Percentiles rank a stretch among this genome's conserved stretches.
Evolutionary conservation across 1,140 invertebrate species (phyloP).

Genomic region (Eupristina koningsbergeri): DNA sequence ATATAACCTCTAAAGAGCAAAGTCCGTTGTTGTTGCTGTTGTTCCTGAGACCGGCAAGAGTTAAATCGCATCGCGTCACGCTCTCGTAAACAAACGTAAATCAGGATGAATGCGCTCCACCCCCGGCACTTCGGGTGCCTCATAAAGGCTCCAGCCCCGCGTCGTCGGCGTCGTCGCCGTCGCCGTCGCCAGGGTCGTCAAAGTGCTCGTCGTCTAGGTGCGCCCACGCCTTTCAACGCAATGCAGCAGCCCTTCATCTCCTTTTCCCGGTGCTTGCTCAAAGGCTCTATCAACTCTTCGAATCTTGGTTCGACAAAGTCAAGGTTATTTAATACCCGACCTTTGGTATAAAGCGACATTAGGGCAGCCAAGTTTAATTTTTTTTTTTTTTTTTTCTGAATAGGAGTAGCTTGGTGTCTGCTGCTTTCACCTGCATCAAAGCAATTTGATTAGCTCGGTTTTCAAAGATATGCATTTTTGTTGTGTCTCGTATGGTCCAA

Average conservation of each 20-base stretch:
- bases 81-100: constrained; percentile 35
- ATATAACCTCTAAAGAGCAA: constrained; percentile 17
- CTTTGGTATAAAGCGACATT: neutral
- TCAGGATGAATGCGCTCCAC: constrained; percentile 27
- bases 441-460: no score
- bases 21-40: neutral
- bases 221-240: no score
- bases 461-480: no score
- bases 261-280: neutral
- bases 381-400: no score
- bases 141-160: neutral
- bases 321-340: no score
- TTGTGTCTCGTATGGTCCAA: no score
- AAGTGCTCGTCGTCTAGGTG: neutral
- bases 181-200: neutral
- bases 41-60: neutral
- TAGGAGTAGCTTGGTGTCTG: neutral
- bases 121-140: neutral
- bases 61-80: constrained; percentile 24
- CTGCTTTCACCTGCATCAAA: no score
- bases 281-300: neutral
- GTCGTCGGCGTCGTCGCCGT: neutral
- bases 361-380: neutral
- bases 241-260: neutral
- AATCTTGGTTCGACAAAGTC: no score